Conservation (phyloP, 2,797 vertebrate species). For the Epinephelus malabaricus region DNA sequence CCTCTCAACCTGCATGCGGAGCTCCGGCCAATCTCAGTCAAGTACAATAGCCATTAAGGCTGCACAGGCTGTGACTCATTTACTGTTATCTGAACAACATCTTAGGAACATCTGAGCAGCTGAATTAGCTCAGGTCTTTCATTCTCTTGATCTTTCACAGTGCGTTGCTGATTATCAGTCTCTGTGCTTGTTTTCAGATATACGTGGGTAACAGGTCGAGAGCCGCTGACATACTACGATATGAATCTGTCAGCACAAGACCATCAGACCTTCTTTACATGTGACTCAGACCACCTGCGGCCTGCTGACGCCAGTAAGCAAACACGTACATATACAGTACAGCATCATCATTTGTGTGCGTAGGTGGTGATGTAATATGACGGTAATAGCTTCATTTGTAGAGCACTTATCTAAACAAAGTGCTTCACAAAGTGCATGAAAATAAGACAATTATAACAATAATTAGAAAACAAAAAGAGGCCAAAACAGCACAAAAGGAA, state of each 20-base stretch:
- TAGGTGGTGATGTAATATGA: neutral
- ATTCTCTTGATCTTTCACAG: no score
- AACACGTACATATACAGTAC: neutral
- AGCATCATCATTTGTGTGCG: neutral
- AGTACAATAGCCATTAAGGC: neutral
- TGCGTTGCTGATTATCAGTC: no score
- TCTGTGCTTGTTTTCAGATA: slow-evolving; percentile 85
- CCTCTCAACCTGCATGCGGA: neutral
- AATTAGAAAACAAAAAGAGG: no score
- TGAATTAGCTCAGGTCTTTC: neutral
- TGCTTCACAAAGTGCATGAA: no score
- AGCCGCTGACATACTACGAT: slow-evolving; percentile 96
- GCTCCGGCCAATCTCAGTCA: slow-evolving; percentile 8
- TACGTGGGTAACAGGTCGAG: slow-evolving; percentile 96
- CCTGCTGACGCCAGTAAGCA: slow-evolving; percentile 96
- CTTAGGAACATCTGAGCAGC: neutral
- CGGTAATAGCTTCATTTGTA: no score
- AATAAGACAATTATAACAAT: no score
- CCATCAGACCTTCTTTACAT: slow-evolving; percentile 98
- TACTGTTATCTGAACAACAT: neutral
- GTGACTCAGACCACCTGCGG: slow-evolving; percentile 96
- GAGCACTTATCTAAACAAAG: no score
- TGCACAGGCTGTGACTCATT: neutral
- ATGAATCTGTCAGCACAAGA: slow-evolving; percentile 97
- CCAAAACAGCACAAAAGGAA: no score